phyloP scores from a whole-genome alignment of 2,797 vertebrate genomes.

The Craterocephalus amniculus region DNA sequence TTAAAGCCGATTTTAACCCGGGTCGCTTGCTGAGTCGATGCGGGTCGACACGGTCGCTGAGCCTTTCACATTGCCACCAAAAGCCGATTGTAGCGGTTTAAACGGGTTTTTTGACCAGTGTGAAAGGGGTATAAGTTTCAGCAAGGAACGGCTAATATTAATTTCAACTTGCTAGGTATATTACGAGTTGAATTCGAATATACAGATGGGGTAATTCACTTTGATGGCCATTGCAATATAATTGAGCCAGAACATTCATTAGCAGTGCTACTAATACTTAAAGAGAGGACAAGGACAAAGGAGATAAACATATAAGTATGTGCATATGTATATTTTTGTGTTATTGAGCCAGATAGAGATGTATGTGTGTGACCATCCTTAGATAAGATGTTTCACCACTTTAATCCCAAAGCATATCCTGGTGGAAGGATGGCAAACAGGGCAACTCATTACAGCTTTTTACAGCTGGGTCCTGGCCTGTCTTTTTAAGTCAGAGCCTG shows the following conservation, averaged over 20 bases:
- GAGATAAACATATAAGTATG: neutral
- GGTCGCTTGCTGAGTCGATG: no score
- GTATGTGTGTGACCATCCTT: neutral
- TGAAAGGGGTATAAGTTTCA: neutral
- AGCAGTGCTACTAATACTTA: neutral
- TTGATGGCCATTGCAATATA: neutral
- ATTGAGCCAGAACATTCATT: neutral
- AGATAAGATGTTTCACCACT: no score
- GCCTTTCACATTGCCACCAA: no score
- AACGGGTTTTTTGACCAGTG: no score
- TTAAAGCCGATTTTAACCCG: no score
- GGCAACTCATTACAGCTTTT: neutral
- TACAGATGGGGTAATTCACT: neutral
- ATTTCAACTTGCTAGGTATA: neutral
- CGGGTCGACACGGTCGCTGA: no score
- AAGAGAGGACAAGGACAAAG: neutral
- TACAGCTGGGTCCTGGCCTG: neutral
- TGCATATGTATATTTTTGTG: neutral
- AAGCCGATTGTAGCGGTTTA: no score
- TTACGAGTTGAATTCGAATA: neutral
- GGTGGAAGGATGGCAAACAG: neutral
- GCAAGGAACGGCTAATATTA: neutral
- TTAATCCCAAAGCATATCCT: neutral
- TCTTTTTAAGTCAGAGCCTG: neutral
- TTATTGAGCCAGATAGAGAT: neutral